Conservation (phyloP, 2,888 invertebrate species). For the Ormia ochracea region DNA sequence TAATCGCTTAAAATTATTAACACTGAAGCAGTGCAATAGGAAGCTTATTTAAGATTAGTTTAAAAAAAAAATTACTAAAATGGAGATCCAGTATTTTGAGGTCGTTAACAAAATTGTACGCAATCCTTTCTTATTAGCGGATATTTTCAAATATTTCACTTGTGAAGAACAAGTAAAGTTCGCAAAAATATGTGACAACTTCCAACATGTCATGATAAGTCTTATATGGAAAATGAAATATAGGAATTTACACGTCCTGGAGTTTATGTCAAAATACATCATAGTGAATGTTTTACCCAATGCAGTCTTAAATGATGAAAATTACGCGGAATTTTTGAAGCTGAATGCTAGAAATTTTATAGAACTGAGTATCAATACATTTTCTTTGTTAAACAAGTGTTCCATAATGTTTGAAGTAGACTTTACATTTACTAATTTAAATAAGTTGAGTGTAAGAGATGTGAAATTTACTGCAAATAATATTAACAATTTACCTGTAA, state of each 20-base stretch:
- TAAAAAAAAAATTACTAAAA: neutral
- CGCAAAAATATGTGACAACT: neutral
- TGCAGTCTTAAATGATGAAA: neutral
- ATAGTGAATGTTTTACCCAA: constrained; percentile 9
- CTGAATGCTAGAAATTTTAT: constrained; percentile 2
- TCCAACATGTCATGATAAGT: constrained; percentile 10
- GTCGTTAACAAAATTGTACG: neutral
- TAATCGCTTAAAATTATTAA: no score
- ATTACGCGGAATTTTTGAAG: constrained; percentile 12
- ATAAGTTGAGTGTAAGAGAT: constrained; percentile 7
- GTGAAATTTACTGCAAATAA: neutral
- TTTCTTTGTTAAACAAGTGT: constrained; percentile 12
- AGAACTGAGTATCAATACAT: constrained; percentile 8
- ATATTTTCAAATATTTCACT: constrained; percentile 24
- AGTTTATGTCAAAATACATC: constrained; percentile 23
- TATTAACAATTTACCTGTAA: neutral
- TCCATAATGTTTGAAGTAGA: neutral
- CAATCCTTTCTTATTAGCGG: constrained; percentile 10
- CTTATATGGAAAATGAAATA: constrained; percentile 26
- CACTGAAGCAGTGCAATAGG: neutral
- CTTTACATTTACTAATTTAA: neutral
- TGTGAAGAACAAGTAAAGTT: constrained; percentile 25
- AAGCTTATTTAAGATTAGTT: neutral
- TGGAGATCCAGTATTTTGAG: neutral
- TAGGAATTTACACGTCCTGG: constrained; percentile 5